Base-by-base conservation (phyloP, 1,140 invertebrate species). In the Hesperophylax magnus region DNA sequence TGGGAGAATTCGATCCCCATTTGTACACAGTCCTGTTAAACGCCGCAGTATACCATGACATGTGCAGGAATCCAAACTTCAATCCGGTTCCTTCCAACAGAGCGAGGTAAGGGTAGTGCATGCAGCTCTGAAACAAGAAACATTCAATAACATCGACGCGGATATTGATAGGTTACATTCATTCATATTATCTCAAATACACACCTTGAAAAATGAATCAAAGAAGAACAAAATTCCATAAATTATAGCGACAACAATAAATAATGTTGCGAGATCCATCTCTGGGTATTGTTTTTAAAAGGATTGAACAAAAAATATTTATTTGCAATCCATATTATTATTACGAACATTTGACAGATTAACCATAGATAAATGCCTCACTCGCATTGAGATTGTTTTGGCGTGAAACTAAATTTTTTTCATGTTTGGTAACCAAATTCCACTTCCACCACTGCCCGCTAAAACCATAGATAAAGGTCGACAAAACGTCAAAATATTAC, bases 91-190 rank as follows among this genome's bases (percentile, higher is more conserved):
- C 94, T 87, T 94, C 92, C 75, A 96, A 84, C 85, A 96, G 94
- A 78, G 93, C 92, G 71, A 95, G 89, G 85, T 96, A 96, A 0
- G 95, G 94, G 86, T 94, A 94, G 86, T 95, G 94, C 86, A 94
- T 93, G 87, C 95, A 96, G 85, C 93, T 94, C 95, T 96, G 89
- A 85, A 94, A 92, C 9, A 81, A 76, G 5, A 24, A 74, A 76
- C 31, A 20, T 39, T 18, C 17, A 58, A 47, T 63, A 77, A 77
- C 39, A 72, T 24, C 69, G n/a, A 54, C 54, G 27, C 61, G 52
- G 54, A n/a, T n/a, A 27, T 20, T 20, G 18, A 58, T 39, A 54
- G 20, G 56, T 71, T 61, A 47, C 17, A 52, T 39, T 24, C n/a
- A 27, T 56, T 53, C 22, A 14, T 24, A 72, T 54, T 27, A 11